Conservation (phyloP, 2,797 vertebrate species). For the Poecilia wingei region DNA sequence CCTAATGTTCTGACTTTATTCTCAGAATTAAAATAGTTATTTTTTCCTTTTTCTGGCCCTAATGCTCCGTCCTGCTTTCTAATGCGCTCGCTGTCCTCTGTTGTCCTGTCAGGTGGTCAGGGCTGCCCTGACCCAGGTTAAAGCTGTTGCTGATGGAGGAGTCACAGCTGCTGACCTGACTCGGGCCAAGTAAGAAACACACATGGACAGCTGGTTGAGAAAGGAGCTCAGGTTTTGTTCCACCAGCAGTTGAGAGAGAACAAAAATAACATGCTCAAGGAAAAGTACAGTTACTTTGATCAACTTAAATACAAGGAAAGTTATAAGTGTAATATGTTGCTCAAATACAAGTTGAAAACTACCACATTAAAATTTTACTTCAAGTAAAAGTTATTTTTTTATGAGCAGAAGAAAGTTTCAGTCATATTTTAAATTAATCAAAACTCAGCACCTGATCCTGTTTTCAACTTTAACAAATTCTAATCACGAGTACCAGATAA, state of each 20-base stretch:
- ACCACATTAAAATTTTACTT: too few relatives aligned
- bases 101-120: slow-evolving; percentile 86
- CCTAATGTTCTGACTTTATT: neutral
- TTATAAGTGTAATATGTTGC: too few relatives aligned
- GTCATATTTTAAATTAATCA: too few relatives aligned
- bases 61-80: neutral
- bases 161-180: slow-evolving; percentile 85
- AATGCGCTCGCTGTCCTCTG: neutral
- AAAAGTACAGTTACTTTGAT: neutral
- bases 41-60: neutral
- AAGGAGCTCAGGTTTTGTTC: neutral
- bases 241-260: too few relatives aligned
- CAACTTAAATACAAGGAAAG: too few relatives aligned
- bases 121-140: slow-evolving; percentile 88
- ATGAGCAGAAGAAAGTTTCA: too few relatives aligned
- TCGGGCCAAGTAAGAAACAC: slow-evolving; percentile 89
- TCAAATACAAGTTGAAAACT: too few relatives aligned
- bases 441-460: too few relatives aligned
- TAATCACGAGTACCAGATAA: too few relatives aligned
- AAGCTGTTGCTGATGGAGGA: slow-evolving; percentile 86
- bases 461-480: too few relatives aligned
- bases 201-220: neutral
- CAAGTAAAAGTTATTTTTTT: too few relatives aligned
- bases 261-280: too few relatives aligned
- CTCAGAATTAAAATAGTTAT: neutral